These are phyloP conservation scores for Macrophya annulata DNA, from an alignment of 2,888 invertebrate species.

Conservation along the genomic window DNA sequence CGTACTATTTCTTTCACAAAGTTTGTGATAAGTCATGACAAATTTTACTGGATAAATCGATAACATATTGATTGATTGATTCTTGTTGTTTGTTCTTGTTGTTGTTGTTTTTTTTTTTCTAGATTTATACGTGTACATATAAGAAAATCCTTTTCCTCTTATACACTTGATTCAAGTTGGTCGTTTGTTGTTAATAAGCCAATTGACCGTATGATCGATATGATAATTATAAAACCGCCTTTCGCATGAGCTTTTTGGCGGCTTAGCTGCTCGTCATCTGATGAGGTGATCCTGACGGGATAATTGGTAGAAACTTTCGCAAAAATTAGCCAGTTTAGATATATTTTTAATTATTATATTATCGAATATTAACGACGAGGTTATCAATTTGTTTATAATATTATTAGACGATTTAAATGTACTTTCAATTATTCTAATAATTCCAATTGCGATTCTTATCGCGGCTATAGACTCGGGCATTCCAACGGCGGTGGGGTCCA, in stretches of 20 bases:
- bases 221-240: slow-evolving; percentile 67
- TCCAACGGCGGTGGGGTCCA: slow-evolving; percentile 64
- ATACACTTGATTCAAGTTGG: not conserved
- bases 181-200: not conserved
- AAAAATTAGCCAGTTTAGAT: not conserved
- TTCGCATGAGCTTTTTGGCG: slow-evolving; percentile 73
- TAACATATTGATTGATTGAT: not conserved
- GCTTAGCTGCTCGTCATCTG: slow-evolving; percentile 75
- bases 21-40: not conserved
- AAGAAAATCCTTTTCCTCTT: no score
- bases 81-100: not conserved
- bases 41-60: not conserved
- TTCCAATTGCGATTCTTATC: not conserved
- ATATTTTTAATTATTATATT: not conserved
- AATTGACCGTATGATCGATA: not conserved
- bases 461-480: slow-evolving; percentile 64
- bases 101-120: not conserved
- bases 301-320: slow-evolving; percentile 43
- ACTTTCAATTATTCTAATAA: not conserved
- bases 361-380: not conserved
- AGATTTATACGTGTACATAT: no score
- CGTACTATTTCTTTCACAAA: not conserved
- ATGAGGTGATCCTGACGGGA: slow-evolving; percentile 70
- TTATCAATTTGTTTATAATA: slow-evolving; percentile 12
- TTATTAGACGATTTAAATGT: not conserved